phyloP scores from a whole-genome alignment of 2,888 invertebrate species.

The Spisula solida region DNA sequence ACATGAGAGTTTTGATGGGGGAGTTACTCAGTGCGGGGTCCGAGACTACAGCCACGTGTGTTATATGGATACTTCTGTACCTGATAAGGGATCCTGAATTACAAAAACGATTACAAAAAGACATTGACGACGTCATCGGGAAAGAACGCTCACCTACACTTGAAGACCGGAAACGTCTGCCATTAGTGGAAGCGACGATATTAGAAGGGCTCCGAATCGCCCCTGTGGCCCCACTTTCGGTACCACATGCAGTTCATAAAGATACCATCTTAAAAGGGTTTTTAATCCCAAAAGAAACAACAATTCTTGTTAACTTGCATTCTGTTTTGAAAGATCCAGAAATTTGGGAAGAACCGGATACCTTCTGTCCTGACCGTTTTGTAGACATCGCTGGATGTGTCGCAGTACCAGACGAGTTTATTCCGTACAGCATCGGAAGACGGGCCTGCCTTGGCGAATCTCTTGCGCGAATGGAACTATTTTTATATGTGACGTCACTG shows the following conservation, averaged over 20 bases:
- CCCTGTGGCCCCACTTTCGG: conserved; percentile 61
- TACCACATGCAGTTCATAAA: conserved; percentile 61
- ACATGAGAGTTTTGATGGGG: conserved; percentile 64
- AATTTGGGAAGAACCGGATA: conserved; percentile 56
- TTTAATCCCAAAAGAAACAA: conserved; percentile 62
- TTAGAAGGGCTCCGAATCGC: conserved; percentile 62
- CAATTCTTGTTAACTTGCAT: conserved; percentile 60
- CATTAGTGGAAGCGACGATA: conserved; percentile 62
- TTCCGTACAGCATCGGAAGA: conserved; percentile 64
- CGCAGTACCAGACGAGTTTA: conserved; percentile 56
- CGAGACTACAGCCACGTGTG: conserved; percentile 67
- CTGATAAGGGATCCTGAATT: conserved; percentile 65
- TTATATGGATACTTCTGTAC: conserved; percentile 68
- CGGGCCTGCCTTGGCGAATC: conserved; percentile 69
- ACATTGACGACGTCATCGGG: conserved; percentile 60
- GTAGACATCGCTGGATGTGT: conserved; percentile 42
- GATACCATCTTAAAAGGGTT: conserved; percentile 55
- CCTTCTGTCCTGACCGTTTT: conserved; percentile 65
- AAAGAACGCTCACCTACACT: conserved; percentile 39
- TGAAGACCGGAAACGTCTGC: conserved; percentile 51
- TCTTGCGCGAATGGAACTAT: conserved; percentile 69
- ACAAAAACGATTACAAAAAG: conserved; percentile 59
- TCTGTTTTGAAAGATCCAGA: conserved; percentile 60
- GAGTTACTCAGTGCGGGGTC: conserved; percentile 70
- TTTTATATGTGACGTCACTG: conserved; percentile 63